Percentiles rank a stretch among this genome's conserved stretches.
Evolutionary conservation across 2,888 invertebrate genomes (phyloP).

Genomic region (Cephus runcator): DNA sequence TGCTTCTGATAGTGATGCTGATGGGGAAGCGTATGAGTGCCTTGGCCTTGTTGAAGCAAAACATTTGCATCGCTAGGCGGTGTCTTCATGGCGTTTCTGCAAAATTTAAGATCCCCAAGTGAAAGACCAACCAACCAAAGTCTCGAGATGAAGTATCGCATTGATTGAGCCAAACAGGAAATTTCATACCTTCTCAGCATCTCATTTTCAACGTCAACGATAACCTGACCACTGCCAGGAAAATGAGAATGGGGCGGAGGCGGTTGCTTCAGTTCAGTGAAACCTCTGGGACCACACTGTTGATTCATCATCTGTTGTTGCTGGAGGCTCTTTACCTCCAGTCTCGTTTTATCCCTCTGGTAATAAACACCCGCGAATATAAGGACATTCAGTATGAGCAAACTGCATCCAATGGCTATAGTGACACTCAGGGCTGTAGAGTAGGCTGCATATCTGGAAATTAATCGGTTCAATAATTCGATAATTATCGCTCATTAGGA

Average conservation of each 20-base stretch:
- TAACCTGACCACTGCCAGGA: slow-evolving; percentile 82
- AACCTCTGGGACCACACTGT: slow-evolving; percentile 77
- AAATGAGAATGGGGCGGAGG: slow-evolving; percentile 83
- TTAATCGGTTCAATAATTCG: neutral
- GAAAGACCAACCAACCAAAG: neutral
- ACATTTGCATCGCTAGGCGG: slow-evolving; percentile 72
- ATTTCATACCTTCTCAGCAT: slow-evolving; percentile 62
- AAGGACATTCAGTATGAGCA: slow-evolving; percentile 90
- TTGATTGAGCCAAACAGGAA: neutral
- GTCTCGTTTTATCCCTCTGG: slow-evolving; percentile 84
- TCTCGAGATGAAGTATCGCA: neutral
- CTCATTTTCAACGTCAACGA: slow-evolving; percentile 85
- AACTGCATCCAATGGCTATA: slow-evolving; percentile 93
- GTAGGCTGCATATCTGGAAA: slow-evolving; percentile 71
- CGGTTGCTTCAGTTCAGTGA: slow-evolving; percentile 59
- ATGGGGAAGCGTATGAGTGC: slow-evolving; percentile 63
- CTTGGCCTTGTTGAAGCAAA: slow-evolving; percentile 53
- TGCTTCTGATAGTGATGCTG: slow-evolving; percentile 62
- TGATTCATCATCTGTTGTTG: slow-evolving; percentile 79
- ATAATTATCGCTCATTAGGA: neutral
- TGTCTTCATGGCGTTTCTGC: slow-evolving; percentile 70
- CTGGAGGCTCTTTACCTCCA: slow-evolving; percentile 82
- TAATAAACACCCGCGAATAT: slow-evolving; percentile 96
- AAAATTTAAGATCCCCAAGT: slow-evolving; percentile 6
- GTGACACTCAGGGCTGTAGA: slow-evolving; percentile 92